These are phyloP conservation scores for Lordiphosa collinella DNA, from an alignment of 1,140 invertebrate genomes.

Conservation along the genomic window DNA sequence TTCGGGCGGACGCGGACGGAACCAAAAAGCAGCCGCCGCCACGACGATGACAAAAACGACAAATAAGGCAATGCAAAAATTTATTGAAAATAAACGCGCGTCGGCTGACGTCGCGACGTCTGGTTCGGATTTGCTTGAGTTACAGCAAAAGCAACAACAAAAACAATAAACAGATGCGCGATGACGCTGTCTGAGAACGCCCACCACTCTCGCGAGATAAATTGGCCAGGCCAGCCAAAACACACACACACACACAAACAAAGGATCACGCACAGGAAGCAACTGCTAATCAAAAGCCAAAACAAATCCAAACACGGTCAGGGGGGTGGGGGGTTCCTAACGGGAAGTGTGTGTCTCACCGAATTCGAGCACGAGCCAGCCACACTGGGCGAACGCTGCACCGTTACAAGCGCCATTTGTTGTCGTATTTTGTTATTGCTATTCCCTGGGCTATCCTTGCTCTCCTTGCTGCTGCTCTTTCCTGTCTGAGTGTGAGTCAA, in stretches of 20 bases:
- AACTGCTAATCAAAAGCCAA: not conserved
- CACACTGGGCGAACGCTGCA: slow-evolving; percentile 85
- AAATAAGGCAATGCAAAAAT: slow-evolving; percentile 75
- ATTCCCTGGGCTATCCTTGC: slow-evolving; percentile 34
- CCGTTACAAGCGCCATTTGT: slow-evolving; percentile 85
- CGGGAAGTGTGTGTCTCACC: slow-evolving; percentile 53
- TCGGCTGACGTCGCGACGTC: slow-evolving; percentile 64
- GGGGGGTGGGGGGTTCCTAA: slow-evolving; percentile 14
- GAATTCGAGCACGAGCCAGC: slow-evolving; percentile 84
- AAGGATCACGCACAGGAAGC: slow-evolving; percentile 70
- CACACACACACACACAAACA: slow-evolving; percentile 33
- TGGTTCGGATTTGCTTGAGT: slow-evolving; percentile 68
- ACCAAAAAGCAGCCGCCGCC: slow-evolving; percentile 29
- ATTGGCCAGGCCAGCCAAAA: slow-evolving; percentile 20
- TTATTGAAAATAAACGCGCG: slow-evolving; percentile 57
- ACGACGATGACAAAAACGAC: slow-evolving; percentile 57
- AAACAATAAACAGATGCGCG: slow-evolving; percentile 47
- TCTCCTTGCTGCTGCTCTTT: slow-evolving; percentile 40
- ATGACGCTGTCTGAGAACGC: slow-evolving; percentile 61
- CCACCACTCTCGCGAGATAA: slow-evolving; percentile 35
- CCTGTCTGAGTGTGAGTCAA: slow-evolving; percentile 30
- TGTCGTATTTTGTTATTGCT: slow-evolving; percentile 22
- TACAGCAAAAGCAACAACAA: slow-evolving; percentile 52
- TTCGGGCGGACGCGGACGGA: slow-evolving; percentile 49
- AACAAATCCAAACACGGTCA: slow-evolving; percentile 18